Conservation (phyloP, 1,140 invertebrate genomes). For the Lineus longissimus region DNA sequence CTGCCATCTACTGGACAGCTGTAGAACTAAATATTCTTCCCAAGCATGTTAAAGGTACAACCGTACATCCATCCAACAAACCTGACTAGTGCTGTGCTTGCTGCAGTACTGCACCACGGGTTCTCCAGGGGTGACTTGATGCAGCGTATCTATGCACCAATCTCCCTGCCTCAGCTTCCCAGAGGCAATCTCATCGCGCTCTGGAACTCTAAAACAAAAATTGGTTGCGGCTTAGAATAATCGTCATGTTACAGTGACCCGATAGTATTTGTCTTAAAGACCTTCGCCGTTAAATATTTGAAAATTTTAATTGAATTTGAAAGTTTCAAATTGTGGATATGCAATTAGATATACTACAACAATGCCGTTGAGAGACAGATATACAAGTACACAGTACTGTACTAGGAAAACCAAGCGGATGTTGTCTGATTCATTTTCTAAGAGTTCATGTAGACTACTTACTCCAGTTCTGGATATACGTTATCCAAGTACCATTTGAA, state of each 20-base stretch:
- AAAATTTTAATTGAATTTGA: not conserved
- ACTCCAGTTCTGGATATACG: constrained; percentile 78
- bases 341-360: too few species aligned
- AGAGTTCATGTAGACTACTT: too few species aligned
- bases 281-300: not conserved
- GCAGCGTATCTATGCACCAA: constrained; percentile 40
- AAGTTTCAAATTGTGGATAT: too few species aligned
- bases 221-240: not conserved
- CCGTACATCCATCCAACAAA: not conserved
- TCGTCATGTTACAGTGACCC: not conserved
- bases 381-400: constrained; percentile 11
- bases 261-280: not conserved
- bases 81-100: constrained; percentile 12
- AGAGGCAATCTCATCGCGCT: constrained; percentile 46
- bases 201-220: constrained; percentile 27
- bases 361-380: too few species aligned
- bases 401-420: constrained; percentile 11
- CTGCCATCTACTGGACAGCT: too few species aligned
- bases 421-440: too few species aligned
- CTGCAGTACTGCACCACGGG: constrained; percentile 27
- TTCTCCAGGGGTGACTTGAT: constrained; percentile 25
- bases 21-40: too few species aligned
- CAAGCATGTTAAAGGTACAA: too few species aligned
- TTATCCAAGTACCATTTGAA: constrained; percentile 94
- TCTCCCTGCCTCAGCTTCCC: constrained; percentile 47